phyloP scores from a whole-genome alignment of 2,888 invertebrate species.

The Phaedon cochleariae region DNA sequence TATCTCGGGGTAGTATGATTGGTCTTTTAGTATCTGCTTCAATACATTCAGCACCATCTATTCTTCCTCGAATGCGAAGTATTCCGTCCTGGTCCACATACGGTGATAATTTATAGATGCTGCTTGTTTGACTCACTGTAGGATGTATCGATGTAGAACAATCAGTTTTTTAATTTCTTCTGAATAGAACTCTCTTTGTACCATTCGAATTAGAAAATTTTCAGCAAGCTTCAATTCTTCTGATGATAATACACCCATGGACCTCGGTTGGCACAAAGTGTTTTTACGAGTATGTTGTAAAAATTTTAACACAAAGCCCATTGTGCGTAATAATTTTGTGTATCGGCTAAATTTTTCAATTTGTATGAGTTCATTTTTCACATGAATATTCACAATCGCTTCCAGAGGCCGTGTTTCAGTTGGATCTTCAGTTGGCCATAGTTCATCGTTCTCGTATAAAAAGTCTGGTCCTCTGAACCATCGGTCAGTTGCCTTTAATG shows the following conservation, averaged over 20 bases:
- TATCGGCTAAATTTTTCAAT: not conserved
- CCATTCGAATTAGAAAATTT: not conserved
- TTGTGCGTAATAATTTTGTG: not conserved
- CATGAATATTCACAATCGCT: not conserved
- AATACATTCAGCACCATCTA: constrained; percentile 5
- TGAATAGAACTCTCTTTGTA: not conserved
- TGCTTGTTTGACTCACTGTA: not conserved
- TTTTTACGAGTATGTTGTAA: not conserved
- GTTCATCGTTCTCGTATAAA: too few species aligned
- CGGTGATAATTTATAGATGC: constrained; percentile 7
- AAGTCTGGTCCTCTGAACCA: constrained; percentile 9
- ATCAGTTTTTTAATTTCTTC: constrained; percentile 2
- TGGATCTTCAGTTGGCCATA: not conserved
- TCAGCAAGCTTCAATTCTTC: not conserved
- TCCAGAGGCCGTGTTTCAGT: too few species aligned
- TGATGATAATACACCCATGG: not conserved
- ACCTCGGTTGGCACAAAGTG: not conserved
- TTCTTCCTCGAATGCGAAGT: constrained; percentile 13
- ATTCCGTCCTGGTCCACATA: constrained; percentile 7
- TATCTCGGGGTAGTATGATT: constrained; percentile 7
- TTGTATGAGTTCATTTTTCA: not conserved
- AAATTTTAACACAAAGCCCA: not conserved
- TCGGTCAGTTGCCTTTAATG: not conserved
- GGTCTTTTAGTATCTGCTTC: constrained; percentile 1
- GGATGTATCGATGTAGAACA: not conserved